These are phyloP conservation scores for Ianthella basta DNA, from an alignment of 37 sponge, comb jelly and placozoan species.

Conservation along the genomic window DNA sequence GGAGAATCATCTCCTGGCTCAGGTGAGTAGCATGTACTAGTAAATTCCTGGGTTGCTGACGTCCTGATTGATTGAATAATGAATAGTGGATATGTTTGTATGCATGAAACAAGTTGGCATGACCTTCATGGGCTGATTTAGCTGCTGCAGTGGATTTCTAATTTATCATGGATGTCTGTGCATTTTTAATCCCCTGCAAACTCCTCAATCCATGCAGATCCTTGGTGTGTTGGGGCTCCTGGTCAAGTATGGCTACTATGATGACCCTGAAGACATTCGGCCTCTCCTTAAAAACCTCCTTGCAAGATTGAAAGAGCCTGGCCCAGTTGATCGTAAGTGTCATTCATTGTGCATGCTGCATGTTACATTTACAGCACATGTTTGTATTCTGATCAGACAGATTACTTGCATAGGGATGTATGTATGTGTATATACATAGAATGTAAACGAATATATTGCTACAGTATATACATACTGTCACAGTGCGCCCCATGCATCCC, in stretches of 20 bases:
- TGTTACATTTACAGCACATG: background rate
- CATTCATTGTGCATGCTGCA: background rate
- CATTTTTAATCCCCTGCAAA: no score
- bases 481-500: no score
- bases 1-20: slow-evolving; percentile 20
- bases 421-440: background rate
- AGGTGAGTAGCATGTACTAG: background rate
- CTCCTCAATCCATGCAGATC: slow-evolving; percentile 39
- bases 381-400: no score
- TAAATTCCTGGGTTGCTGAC: no score
- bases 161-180: no score
- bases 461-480: no score
- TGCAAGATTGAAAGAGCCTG: slow-evolving; percentile 53
- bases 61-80: no score
- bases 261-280: slow-evolving; percentile 62
- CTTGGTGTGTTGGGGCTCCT: slow-evolving; percentile 60
- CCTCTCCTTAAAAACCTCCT: slow-evolving; percentile 60
- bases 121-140: no score
- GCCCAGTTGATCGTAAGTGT: slow-evolving; percentile 36
- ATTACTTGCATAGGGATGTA: background rate
- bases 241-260: slow-evolving; percentile 82
- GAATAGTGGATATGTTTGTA: no score
- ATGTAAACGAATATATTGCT: background rate
- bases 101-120: no score
- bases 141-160: no score